These are phyloP conservation scores for Clarias magur DNA, from an alignment of 2,113 vertebrate genomes.

Conservation along the genomic window DNA sequence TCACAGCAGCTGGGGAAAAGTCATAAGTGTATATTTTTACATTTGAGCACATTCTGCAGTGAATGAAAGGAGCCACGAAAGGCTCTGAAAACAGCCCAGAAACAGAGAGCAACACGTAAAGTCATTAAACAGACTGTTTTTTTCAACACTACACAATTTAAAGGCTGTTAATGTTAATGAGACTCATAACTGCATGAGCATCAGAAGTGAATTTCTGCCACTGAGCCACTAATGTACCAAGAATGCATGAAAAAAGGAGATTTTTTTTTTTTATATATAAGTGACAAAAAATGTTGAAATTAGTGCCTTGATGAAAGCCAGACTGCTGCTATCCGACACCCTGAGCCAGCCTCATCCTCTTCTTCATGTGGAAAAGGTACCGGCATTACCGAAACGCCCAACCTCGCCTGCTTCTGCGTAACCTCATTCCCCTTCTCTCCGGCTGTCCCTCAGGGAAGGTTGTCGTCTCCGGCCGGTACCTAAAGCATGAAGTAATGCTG, in stretches of 20 bases:
- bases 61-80: not conserved
- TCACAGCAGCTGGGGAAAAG: too few species aligned
- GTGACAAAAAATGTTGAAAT: not conserved
- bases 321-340: not conserved
- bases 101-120: not conserved
- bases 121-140: not conserved
- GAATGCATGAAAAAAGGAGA: too few species aligned
- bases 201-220: not conserved
- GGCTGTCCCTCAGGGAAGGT: conserved; percentile 4
- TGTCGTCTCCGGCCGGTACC: conserved; percentile 28
- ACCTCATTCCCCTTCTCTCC: not conserved
- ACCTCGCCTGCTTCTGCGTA: not conserved
- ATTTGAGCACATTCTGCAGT: not conserved
- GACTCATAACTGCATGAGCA: too few species aligned
- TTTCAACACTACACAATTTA: not conserved
- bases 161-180: not conserved
- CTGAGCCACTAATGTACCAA: not conserved
- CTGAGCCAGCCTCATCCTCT: not conserved
- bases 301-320: not conserved
- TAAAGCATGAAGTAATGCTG: conserved; percentile 45
- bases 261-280: too few species aligned
- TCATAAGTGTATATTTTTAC: not conserved
- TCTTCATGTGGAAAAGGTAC: not conserved
- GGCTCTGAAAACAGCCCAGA: not conserved
- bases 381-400: not conserved